These are phyloP conservation scores for Gulo gulo DNA, from an alignment of 2,113 vertebrate species.

Conservation along the genomic window DNA sequence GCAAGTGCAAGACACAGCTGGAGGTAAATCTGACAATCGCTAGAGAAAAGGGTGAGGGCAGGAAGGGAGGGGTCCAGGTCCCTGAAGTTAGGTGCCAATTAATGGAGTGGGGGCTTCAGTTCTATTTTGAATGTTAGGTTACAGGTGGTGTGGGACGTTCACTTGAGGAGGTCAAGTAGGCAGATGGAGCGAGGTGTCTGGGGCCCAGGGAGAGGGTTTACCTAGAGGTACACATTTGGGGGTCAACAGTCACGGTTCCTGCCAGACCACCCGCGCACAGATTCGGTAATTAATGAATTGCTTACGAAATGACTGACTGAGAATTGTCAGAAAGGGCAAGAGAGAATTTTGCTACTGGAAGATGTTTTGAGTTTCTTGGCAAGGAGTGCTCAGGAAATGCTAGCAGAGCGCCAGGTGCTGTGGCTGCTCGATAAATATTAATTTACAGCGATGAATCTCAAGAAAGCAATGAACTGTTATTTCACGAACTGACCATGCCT, in stretches of 20 bases:
- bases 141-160: no score
- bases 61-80: neutral
- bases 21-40: neutral
- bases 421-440: neutral
- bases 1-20: neutral
- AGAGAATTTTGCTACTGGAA: neutral
- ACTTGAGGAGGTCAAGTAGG: neutral
- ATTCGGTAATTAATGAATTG: conserved; percentile 26
- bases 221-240: neutral
- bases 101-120: neutral
- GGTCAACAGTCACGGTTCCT: neutral
- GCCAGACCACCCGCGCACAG: neutral
- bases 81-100: neutral
- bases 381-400: neutral
- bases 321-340: neutral
- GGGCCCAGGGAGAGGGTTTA: neutral
- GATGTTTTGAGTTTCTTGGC: conserved; percentile 15
- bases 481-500: neutral
- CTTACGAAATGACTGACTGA: neutral
- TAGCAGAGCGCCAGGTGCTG: neutral
- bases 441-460: neutral
- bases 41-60: neutral
- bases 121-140: neutral
- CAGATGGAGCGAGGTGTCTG: neutral
- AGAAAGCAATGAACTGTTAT: neutral